Base-by-base conservation (phyloP, 1,140 invertebrate species). In the Drosophila ogumai region DNA sequence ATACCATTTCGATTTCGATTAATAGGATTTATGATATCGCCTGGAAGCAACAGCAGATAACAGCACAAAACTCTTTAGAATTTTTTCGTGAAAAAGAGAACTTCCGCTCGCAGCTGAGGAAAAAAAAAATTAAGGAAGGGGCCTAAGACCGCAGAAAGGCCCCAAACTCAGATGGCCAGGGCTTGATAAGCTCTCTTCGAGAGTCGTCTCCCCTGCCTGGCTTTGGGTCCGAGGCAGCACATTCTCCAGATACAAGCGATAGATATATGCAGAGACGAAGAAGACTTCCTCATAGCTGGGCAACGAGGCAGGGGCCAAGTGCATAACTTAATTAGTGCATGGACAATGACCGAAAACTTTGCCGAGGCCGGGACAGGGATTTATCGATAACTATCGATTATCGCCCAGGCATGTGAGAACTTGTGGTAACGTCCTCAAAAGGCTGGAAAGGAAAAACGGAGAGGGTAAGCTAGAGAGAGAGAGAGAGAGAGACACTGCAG, bases 281-380 rank as follows among this genome's bases (percentile, higher is more conserved):
- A 79, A 65, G 61, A 79, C 75, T 82, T 79, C 74, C 79, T 78
- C 79, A 82, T 82, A 78, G 74, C 75, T 67, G 17, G 32, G 41
- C 22, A 54, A 22, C 22, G 22, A 19, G n/a, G 22, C 47, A 32
- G 6, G 32, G 31, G 34, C 49, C 69, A 34, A 74, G 64, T 60
- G 60, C 75, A 82, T 75, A 59, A 79, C 81, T 84, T 84, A 79
- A 84, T 84, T 76, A 84, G 77, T 81, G 63, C 76, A 80, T 61
- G 68, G 55, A 69, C 66, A 72, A 72, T 60, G 68, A 75, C 50
- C 46, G 47, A 55, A 46, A 75, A 56, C 22, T 40, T 10, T 22
- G 15, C 38, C 32, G 25, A 38, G 64, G 36, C 36, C n/a, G 60
- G 50, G 50, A 63, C 59, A 57, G 59, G 47, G 64, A 67, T 67